Conservation (phyloP, 1,140 invertebrate species). For the Aradophagus sp. region DNA sequence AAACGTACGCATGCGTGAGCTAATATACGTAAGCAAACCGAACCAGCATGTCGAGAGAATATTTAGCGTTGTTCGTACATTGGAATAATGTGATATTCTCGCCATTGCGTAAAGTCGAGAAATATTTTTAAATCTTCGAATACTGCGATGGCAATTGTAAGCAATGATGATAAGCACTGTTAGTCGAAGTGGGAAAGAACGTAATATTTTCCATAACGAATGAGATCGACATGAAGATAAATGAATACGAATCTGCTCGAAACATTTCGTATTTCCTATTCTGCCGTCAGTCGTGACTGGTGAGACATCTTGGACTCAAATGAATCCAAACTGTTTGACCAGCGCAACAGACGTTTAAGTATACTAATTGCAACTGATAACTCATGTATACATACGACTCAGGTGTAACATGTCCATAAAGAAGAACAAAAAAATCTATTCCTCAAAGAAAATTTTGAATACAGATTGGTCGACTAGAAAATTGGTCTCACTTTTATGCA, state of each 20-base stretch:
- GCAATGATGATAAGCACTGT: conserved; percentile 42
- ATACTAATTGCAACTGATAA: too few species aligned
- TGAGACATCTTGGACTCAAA: conserved; percentile 48
- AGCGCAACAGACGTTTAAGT: conserved; percentile 64
- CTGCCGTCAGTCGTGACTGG: conserved; percentile 1
- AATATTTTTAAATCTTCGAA: conserved; percentile 54
- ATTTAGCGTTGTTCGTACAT: conserved; percentile 40
- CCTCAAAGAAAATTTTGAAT: conserved; percentile 58
- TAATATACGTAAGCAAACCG: conserved; percentile 48
- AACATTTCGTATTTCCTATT: conserved; percentile 49
- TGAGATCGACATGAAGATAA: conserved; percentile 29
- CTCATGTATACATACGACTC: conserved; percentile 63
- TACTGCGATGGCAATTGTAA: conserved; percentile 47
- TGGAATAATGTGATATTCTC: conserved; percentile 48
- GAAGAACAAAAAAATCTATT: conserved; percentile 62
- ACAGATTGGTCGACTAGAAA: not conserved
- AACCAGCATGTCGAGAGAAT: conserved; percentile 45
- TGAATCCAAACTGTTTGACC: conserved; percentile 13
- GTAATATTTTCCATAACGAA: conserved; percentile 45
- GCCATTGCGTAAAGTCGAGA: conserved; percentile 41
- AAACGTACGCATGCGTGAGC: conserved; percentile 40
- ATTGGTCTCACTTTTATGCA: conserved; percentile 18
- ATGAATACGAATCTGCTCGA: conserved; percentile 26
- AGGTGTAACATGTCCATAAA: conserved; percentile 69
- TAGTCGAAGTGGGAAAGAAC: conserved; percentile 30